phyloP scores from a whole-genome alignment of 1,140 invertebrate species.

The Centruroides vittatus region DNA sequence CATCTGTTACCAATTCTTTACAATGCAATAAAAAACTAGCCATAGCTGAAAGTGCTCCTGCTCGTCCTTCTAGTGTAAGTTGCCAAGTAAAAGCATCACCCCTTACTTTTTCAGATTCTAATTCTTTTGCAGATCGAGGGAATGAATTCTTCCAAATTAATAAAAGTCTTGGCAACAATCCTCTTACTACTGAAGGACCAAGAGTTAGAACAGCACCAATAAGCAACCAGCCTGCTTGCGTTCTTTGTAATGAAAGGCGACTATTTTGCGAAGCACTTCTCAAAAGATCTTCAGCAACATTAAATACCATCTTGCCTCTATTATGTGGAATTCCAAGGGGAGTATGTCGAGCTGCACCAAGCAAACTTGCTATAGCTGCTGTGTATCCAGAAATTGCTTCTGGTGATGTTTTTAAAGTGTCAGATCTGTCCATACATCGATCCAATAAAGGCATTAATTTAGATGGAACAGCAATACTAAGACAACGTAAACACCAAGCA shows the following conservation, averaged over 20 bases:
- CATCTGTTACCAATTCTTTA: slow-evolving; percentile 76
- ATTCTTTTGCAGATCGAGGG: slow-evolving; percentile 83
- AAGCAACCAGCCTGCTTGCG: slow-evolving; percentile 92
- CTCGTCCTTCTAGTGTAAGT: slow-evolving; percentile 82
- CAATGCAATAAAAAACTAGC: slow-evolving; percentile 85
- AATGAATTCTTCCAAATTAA: slow-evolving; percentile 96
- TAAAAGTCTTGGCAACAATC: slow-evolving; percentile 78
- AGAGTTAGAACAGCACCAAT: slow-evolving; percentile 94
- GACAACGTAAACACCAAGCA: slow-evolving; percentile 84
- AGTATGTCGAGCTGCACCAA: slow-evolving; percentile 79
- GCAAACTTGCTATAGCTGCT: slow-evolving; percentile 75
- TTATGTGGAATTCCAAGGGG: slow-evolving; percentile 91
- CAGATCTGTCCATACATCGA: slow-evolving; percentile 64
- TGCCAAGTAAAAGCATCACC: slow-evolving; percentile 99
- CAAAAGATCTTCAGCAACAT: slow-evolving; percentile 89
- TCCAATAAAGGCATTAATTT: slow-evolving; percentile 87
- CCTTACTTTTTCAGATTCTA: slow-evolving; percentile 90
- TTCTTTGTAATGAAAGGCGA: slow-evolving; percentile 81
- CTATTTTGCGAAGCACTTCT: slow-evolving; percentile 95
- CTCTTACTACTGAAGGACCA: slow-evolving; percentile 72
- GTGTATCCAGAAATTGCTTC: slow-evolving; percentile 92
- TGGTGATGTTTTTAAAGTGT: slow-evolving; percentile 74
- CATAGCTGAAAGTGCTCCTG: slow-evolving; percentile 80
- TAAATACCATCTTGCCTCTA: slow-evolving; percentile 89
- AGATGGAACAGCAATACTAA: slow-evolving; percentile 82